Conservation (phyloP, 2,888 invertebrate genomes). For the Nezara viridula region DNA sequence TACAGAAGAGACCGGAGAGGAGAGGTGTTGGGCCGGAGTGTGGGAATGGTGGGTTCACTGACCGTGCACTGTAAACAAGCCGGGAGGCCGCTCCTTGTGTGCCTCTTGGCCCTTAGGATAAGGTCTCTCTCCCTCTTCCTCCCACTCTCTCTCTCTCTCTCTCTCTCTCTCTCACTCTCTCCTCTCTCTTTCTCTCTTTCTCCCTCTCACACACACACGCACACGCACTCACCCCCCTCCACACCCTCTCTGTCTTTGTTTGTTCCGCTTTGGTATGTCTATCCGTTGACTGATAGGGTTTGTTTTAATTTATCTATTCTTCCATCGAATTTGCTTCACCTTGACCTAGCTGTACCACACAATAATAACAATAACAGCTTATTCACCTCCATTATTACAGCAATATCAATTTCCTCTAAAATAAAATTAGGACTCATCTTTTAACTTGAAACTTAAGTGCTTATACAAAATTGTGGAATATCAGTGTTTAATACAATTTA, state of each 20-base stretch:
- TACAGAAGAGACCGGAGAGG: not conserved
- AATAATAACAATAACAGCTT: too few species aligned
- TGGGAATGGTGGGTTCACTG: conserved; percentile 52
- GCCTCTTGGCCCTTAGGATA: conserved; percentile 5
- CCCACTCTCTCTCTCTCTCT: not conserved
- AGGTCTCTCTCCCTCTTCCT: not conserved
- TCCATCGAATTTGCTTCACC: not conserved
- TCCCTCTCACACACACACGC: not conserved
- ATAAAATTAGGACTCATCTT: too few species aligned
- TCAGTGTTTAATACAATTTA: too few species aligned
- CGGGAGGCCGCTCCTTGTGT: conserved; percentile 3
- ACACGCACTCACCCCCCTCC: not conserved
- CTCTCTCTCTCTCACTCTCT: not conserved
- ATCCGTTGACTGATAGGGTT: conserved; percentile 35
- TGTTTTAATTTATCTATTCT: conserved; percentile 20
- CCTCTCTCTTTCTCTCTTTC: not conserved
- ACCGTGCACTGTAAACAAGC: conserved; percentile 56
- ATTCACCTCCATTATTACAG: not conserved
- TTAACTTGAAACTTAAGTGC: too few species aligned
- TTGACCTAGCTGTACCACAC: not conserved
- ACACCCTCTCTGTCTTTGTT: conserved; percentile 20
- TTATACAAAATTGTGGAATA: too few species aligned
- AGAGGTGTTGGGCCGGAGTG: conserved; percentile 36
- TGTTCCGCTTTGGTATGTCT: conserved; percentile 37
- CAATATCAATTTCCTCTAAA: not conserved